Evolutionary conservation across 2,888 invertebrate genomes (phyloP).

Genomic region (Scaptomyza cyrtandrae): DNA sequence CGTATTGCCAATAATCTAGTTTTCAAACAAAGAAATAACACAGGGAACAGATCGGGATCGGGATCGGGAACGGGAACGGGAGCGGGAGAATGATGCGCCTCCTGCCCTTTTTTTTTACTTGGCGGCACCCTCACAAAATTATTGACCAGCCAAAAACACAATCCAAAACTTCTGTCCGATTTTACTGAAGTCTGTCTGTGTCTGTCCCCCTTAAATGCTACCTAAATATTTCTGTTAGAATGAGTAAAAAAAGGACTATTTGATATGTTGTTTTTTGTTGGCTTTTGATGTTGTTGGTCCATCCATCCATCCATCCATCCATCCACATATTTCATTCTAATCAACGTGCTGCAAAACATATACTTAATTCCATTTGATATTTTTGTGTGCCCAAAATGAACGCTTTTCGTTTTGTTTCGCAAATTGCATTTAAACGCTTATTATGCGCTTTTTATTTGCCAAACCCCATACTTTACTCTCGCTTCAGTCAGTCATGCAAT

Average conservation of each 20-base stretch:
- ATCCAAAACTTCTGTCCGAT: constrained; percentile 51
- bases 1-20: constrained; percentile 79
- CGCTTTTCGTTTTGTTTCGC: constrained; percentile 63
- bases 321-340: constrained; percentile 75
- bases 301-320: constrained; percentile 14
- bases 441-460: constrained; percentile 81
- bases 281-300: constrained; percentile 30
- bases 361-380: constrained; percentile 72
- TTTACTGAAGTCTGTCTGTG: constrained; percentile 59
- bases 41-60: neutral
- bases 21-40: constrained; percentile 62
- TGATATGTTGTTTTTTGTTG: no score
- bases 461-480: constrained; percentile 72
- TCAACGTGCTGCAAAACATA: constrained; percentile 76
- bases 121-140: constrained; percentile 84
- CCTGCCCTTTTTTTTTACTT: constrained; percentile 62
- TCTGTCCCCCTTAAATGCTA: constrained; percentile 76
- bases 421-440: constrained; percentile 83
- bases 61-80: neutral
- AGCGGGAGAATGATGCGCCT: constrained; percentile 40
- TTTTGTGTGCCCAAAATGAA: constrained; percentile 54
- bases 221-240: constrained; percentile 76
- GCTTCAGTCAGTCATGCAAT: constrained; percentile 71
- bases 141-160: constrained; percentile 72
- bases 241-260: constrained; percentile 58